phyloP scores from a whole-genome alignment of 2,797 vertebrate genomes.

The Sphenopsis melanotis region DNA sequence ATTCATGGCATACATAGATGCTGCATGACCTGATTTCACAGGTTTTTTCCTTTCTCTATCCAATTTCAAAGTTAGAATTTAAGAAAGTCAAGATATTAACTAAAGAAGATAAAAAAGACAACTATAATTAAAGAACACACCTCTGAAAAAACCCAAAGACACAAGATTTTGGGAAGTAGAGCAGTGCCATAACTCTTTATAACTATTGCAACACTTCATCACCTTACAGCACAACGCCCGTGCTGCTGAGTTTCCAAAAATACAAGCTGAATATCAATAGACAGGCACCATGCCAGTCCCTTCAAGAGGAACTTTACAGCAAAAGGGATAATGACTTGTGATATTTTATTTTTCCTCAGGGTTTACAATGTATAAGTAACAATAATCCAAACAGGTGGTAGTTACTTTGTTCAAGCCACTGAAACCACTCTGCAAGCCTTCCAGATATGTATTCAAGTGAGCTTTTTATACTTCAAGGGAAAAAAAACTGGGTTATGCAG shows the following conservation, averaged over 20 bases:
- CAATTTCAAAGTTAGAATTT: not conserved
- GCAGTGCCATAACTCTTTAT: not conserved
- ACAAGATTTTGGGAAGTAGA: not conserved
- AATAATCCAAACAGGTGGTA: not conserved
- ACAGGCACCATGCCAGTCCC: not conserved
- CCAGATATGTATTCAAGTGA: not conserved
- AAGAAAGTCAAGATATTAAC: not conserved
- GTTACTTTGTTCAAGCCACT: not conserved
- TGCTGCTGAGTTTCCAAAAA: not conserved
- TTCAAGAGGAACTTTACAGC: not conserved
- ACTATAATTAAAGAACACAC: not conserved
- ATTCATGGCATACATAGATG: not conserved
- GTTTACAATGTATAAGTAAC: not conserved
- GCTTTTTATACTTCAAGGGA: not conserved
- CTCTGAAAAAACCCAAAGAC: not conserved
- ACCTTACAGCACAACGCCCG: not conserved
- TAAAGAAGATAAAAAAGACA: not conserved
- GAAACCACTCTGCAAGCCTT: not conserved
- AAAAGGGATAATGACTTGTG: not conserved
- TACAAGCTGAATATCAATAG: not conserved
- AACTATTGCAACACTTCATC: not conserved
- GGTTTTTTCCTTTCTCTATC: not conserved
- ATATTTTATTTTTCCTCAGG: not conserved
- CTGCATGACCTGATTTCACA: not conserved
- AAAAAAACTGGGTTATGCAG: not conserved